Evolutionary conservation across 2,797 vertebrate species (phyloP).

Genomic region (Enteromius treurensis): DNA sequence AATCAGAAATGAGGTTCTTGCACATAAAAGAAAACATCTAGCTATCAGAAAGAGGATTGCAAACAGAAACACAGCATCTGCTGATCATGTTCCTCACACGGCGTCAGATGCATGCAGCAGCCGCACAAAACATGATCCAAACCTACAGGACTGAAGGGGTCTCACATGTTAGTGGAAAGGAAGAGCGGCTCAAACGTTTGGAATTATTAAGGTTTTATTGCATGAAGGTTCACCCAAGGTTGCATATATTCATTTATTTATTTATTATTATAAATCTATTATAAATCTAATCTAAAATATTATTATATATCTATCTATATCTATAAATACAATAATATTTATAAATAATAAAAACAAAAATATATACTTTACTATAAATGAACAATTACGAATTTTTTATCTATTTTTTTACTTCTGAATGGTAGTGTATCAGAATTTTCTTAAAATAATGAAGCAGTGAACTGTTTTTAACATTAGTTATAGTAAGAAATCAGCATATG

Average conservation of each 20-base stretch:
- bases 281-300: no score
- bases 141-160: slow-evolving; percentile 37
- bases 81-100: slow-evolving; percentile 21
- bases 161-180: slow-evolving; percentile 30
- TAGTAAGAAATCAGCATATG: neutral
- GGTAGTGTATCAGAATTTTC: no score
- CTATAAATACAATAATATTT: no score
- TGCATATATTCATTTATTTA: neutral
- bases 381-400: no score
- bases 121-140: slow-evolving; percentile 27
- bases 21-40: neutral
- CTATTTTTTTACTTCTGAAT: no score
- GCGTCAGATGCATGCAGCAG: slow-evolving; percentile 19
- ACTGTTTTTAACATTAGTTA: no score
- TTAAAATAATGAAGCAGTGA: no score
- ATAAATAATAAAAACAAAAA: no score
- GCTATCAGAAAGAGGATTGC: neutral
- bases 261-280: no score
- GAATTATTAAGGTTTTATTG: neutral
- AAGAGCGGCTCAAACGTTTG: neutral
- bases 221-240: neutral
- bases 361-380: no score
- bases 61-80: slow-evolving; percentile 15
- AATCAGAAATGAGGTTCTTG: slow-evolving; percentile 7
- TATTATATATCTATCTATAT: no score